These are phyloP conservation scores for Galerucella pusilla DNA, from an alignment of 2,888 invertebrate species.

Conservation along the genomic window DNA sequence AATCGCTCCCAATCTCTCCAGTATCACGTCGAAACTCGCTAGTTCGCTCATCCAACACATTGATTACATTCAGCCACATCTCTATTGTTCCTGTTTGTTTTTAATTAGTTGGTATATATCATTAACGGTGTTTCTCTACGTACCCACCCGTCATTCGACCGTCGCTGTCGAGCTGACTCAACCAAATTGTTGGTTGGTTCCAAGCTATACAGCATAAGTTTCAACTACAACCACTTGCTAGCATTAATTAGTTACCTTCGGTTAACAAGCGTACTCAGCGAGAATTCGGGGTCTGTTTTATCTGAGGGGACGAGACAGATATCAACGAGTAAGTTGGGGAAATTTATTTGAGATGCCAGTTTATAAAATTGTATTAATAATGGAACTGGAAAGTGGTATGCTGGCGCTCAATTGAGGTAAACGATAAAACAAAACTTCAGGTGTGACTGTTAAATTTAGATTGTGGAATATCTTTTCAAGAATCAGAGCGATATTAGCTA, in stretches of 20 bases:
- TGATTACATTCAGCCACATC: constrained; percentile 41
- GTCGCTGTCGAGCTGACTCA: constrained; percentile 17
- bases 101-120: constrained; percentile 35
- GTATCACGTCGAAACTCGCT: constrained; percentile 7
- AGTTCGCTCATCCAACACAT: constrained; percentile 25
- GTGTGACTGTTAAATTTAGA: no score
- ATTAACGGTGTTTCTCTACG: constrained; percentile 26
- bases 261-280: constrained; percentile 23
- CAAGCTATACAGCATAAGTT: constrained; percentile 17
- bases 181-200: constrained; percentile 19
- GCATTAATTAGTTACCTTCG: constrained; percentile 31
- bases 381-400: no score
- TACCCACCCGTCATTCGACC: constrained; percentile 8
- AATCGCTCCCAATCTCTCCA: constrained; percentile 18
- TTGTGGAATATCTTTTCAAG: no score
- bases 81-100: constrained; percentile 42
- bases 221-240: constrained; percentile 31
- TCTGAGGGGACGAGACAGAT: constrained; percentile 6
- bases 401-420: no score
- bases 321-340: background rate
- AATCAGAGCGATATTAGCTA: no score
- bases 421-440: no score
- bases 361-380: no score
- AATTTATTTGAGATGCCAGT: no score
- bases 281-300: constrained; percentile 5